Evolutionary conservation across 2,888 invertebrate species (phyloP), one percentile per base, ranked within the genome.

Genomic region (Aspidapion aeneum): DNA sequence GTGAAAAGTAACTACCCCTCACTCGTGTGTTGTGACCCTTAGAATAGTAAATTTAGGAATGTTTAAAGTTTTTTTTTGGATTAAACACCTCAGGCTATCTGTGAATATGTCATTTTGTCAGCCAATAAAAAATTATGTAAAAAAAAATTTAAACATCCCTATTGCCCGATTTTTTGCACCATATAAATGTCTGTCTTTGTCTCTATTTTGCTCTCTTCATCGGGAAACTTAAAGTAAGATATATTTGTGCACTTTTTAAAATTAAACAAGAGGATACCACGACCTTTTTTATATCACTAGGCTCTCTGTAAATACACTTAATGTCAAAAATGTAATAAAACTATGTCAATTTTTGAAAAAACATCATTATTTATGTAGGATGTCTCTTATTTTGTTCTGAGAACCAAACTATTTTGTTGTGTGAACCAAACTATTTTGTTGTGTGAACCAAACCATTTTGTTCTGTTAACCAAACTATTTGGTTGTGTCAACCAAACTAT

Each of bases 21-120:
- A 74, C 75, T 76, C 77, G 74, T 75, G 76, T 76, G 77, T 75
- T 76, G 76, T 77, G 77, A 74, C 71, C 73, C 71, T 62, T 67
- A 67, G 67, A 54, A 21, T 55, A 70, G 71, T 68, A 65, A 69
- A 74, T 74, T 71, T 72, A 64, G 66, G 75, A 75, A 76, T 35
- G 35, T 35, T 35, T 35, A 7, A 35, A 35, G 12, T 35, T 35
- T 35, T 35, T 35, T n/a, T n/a, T n/a, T n/a, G n/a, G n/a, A n/a
- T n/a, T n/a, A n/a, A n/a, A n/a, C n/a, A n/a, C n/a, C n/a, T n/a
- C n/a, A n/a, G n/a, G n/a, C n/a, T n/a, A n/a, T n/a, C n/a, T n/a
- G n/a, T n/a, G n/a, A n/a, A n/a, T n/a, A n/a, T n/a, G n/a, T n/a
- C n/a, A n/a, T n/a, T n/a, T n/a, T n/a, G n/a, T n/a, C n/a, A n/a